Conservation (phyloP, 2,113 vertebrate species). For the Lipophrys pholis region DNA sequence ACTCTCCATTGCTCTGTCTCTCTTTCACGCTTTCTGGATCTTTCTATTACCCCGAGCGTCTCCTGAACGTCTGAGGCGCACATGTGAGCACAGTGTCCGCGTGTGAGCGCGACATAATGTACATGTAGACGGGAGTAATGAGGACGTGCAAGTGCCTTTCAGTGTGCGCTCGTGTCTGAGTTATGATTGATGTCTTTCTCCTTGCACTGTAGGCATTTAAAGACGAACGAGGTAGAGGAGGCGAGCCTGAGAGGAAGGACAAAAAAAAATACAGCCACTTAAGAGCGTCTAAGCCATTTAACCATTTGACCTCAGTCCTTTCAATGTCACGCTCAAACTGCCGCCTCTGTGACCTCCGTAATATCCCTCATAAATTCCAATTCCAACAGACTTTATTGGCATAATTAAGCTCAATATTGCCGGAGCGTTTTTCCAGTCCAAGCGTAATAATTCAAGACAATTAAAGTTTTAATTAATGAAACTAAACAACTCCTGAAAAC, state of each 20-base stretch:
- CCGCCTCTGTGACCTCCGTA: conserved; percentile 12
- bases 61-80: conserved; percentile 43
- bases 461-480: accelerated
- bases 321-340: conserved; percentile 51
- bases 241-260: conserved; percentile 21
- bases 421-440: conserved; percentile 6
- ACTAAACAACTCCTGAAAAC: background rate
- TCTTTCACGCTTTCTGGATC: conserved; percentile 69
- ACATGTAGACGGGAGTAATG: conserved; percentile 37
- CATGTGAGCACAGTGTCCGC: conserved; percentile 34
- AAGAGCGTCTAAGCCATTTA: conserved; percentile 69
- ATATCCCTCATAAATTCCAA: background rate
- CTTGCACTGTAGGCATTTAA: conserved; percentile 53
- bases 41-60: conserved; percentile 58
- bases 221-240: conserved; percentile 52
- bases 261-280: conserved; percentile 51
- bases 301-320: conserved; percentile 65
- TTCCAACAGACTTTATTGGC: conserved; percentile 1
- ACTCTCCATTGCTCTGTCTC: conserved; percentile 70
- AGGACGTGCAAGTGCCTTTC: background rate
- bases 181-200: conserved; percentile 70
- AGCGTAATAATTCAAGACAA: conserved; percentile 2
- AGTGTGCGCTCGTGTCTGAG: conserved; percentile 28
- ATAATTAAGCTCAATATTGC: conserved; percentile 10
- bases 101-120: conserved; percentile 12